Conservation (phyloP, 2,888 invertebrate genomes). For the Esperia sulphurella region DNA sequence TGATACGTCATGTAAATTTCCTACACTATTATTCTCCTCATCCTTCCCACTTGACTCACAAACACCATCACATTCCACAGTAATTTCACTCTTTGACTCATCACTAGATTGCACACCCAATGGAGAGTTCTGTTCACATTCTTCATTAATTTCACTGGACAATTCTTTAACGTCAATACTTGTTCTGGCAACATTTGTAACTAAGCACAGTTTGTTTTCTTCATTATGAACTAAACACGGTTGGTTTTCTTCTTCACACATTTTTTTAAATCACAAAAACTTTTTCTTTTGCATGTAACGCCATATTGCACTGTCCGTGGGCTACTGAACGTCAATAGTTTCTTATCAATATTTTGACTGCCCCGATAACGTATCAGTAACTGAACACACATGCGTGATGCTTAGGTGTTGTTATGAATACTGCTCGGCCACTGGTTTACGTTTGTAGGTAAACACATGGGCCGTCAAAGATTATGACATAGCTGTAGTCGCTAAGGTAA, state of each 20-base stretch:
- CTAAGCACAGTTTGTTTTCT: conserved; percentile 36
- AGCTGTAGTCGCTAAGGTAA: too few species aligned
- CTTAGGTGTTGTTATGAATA: conserved; percentile 28
- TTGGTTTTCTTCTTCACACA: conserved; percentile 50
- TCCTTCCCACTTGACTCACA: conserved; percentile 14
- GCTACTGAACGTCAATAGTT: conserved; percentile 17
- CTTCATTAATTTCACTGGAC: not conserved
- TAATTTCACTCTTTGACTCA: conserved; percentile 26
- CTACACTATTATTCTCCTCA: not conserved
- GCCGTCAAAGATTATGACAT: conserved; percentile 36
- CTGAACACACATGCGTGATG: conserved; percentile 23
- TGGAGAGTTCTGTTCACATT: not conserved
- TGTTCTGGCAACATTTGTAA: conserved; percentile 12
- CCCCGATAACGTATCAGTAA: conserved; percentile 38
- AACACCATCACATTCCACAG: conserved; percentile 14
- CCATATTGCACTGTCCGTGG: not conserved
- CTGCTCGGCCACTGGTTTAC: conserved; percentile 38
- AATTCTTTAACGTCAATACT: conserved; percentile 4
- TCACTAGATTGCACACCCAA: conserved; percentile 12
- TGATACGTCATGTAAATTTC: not conserved
- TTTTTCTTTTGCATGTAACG: not conserved
- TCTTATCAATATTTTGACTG: conserved; percentile 34
- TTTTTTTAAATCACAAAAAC: conserved; percentile 19
- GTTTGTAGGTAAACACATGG: conserved; percentile 44
- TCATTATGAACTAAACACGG: too few species aligned